Evolutionary conservation across 2,888 invertebrate species (phyloP).

Genomic region (Cephus runcator): DNA sequence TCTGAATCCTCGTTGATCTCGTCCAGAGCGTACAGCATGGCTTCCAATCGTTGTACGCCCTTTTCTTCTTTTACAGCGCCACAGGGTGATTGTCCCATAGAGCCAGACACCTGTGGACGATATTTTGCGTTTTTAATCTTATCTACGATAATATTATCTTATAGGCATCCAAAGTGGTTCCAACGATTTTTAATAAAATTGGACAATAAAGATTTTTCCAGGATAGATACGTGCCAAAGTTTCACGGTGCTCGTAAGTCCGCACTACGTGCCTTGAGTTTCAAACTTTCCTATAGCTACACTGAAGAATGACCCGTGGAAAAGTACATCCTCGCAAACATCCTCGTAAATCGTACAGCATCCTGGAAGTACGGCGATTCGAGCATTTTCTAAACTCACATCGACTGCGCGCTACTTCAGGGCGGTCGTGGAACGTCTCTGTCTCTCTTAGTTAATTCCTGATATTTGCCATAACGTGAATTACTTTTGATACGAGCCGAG

Average conservation of each 20-base stretch:
- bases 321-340: not conserved
- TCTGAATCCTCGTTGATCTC: slow-evolving; percentile 71
- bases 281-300: not conserved
- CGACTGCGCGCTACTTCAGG: not conserved
- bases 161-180: too few species aligned
- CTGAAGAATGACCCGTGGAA: not conserved
- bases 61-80: slow-evolving; percentile 74
- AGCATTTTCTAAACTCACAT: not conserved
- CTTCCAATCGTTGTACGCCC: slow-evolving; percentile 77
- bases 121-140: not conserved
- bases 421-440: not conserved
- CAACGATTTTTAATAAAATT: not conserved
- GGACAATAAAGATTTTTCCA: not conserved
- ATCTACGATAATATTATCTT: not conserved
- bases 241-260: not conserved
- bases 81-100: slow-evolving; percentile 65
- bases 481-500: too few species aligned
- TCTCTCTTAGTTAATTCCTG: not conserved
- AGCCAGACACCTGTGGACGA: slow-evolving; percentile 47
- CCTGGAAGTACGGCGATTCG: not conserved
- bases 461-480: not conserved
- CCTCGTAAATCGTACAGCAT: not conserved
- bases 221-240: not conserved
- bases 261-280: not conserved
- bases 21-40: slow-evolving; percentile 75